Evolutionary conservation across 2,113 vertebrate species (phyloP), one percentile per base, ranked within the genome.

Genomic region (Oceanodroma tethys): DNA sequence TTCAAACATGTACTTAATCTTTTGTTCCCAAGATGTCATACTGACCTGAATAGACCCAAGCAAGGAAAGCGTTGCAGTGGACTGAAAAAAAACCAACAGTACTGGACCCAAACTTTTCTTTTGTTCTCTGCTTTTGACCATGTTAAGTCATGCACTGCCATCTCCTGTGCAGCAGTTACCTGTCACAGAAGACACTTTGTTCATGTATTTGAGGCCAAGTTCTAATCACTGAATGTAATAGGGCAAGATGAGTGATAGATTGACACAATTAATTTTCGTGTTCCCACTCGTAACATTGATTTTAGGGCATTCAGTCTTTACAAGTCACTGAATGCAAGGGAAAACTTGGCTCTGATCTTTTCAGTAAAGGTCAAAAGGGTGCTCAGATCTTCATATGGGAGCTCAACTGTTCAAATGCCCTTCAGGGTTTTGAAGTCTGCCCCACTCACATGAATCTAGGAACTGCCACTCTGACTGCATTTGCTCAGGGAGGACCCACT

Each of bases 261-360:
- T 95, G 96, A 97, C 93, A 97, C 90, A 75, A 91, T 94, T 97
- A 95, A 97, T 97, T 97, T 90, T 79, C 79, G 62, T 91, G 91
- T 96, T 97, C 81, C 71, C 91, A 27, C 66, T 22, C 80, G 86
- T 62, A 72, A 90, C 74, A 86, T 20, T 88, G 93, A 95, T 93
- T 96, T 96, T 73, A 94, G 86, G 74, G 78, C 88, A 84, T 48
- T 95, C 91, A 82, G 70, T 55, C 94, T 87, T 91, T 78, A 91
- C 86, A 95, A 89, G 81, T 75, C 81, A 66, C 67, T 90, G 93
- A 95, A 85, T 26, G 72, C 91, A 85, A 86, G 84, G 67, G 81
- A 88, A 95, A 95, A 70, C 55, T 80, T 96, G 93, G 87, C 89
- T 96, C 91, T 97, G 86, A 97, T 90, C 86, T 95, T 80, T 40